Percentiles rank a stretch among this genome's conserved stretches.
These are phyloP conservation scores for Actinernus sp. DNA, from an alignment of 92 coral and sea anemone species.

Conservation along the genomic window DNA sequence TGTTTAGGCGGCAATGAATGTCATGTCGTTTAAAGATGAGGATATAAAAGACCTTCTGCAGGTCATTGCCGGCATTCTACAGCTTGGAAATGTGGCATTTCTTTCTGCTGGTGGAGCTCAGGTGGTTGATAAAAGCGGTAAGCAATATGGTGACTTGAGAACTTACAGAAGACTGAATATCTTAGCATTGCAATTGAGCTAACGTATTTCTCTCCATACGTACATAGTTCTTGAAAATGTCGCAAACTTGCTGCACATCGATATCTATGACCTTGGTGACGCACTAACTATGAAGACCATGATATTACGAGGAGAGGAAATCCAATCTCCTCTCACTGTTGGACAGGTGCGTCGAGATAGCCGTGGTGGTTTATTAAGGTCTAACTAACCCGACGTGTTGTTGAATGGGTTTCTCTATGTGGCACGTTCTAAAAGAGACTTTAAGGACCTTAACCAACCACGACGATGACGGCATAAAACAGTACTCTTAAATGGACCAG, in stretches of 20 bases:
- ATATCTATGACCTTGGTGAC: conserved; percentile 89
- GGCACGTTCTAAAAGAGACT: too few species aligned
- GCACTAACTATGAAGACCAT: conserved; percentile 90
- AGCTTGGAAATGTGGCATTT: conserved; percentile 92
- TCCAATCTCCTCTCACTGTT: conserved; percentile 92
- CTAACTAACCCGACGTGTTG: too few species aligned
- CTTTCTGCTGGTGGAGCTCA: conserved; percentile 95
- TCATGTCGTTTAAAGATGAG: conserved; percentile 88
- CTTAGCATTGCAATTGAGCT: background rate
- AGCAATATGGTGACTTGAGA: background rate
- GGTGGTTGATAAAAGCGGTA: conserved; percentile 91
- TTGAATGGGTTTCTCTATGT: too few species aligned
- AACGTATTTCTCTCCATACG: background rate
- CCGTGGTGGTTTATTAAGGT: too few species aligned
- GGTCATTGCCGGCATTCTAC: conserved; percentile 89
- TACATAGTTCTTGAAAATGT: conserved; percentile 86
- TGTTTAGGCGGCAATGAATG: conserved; percentile 92
- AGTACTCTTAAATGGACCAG: too few species aligned
- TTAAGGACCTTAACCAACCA: too few species aligned
- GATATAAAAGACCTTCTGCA: conserved; percentile 88
- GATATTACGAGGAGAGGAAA: conserved; percentile 96
- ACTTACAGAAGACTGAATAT: background rate
- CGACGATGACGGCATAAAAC: too few species aligned
- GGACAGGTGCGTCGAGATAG: conserved; percentile 89
- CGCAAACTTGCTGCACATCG: conserved; percentile 91